Conservation (phyloP, 2,797 vertebrate genomes). For the Danio albolineatus region DNA sequence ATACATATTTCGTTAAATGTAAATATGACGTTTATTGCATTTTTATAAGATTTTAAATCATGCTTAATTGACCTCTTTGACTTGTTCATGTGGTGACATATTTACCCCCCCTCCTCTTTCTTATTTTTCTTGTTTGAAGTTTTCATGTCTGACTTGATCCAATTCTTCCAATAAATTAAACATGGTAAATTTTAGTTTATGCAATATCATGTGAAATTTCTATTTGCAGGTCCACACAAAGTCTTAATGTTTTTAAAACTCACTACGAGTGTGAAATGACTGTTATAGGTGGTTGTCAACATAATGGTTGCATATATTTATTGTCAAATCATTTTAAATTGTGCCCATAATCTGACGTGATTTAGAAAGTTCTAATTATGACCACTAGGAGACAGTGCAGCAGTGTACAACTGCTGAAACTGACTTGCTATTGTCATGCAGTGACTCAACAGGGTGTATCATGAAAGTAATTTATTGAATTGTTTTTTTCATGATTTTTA, state of each 20-base stretch:
- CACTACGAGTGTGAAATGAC: not conserved
- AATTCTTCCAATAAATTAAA: slow-evolving; percentile 31
- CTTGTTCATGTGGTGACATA: not conserved
- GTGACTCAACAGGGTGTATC: not conserved
- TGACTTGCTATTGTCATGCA: not conserved
- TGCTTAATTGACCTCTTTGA: not conserved
- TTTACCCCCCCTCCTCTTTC: too few relatives aligned
- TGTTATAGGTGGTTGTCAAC: not conserved
- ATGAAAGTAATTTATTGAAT: not conserved
- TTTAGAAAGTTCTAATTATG: not conserved
- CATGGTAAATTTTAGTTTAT: not conserved
- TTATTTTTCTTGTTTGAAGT: not conserved
- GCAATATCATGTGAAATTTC: not conserved
- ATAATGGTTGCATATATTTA: not conserved
- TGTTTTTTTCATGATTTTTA: not conserved
- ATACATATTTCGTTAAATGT: slow-evolving; percentile 40
- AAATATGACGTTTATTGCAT: slow-evolving; percentile 50
- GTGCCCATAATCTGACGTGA: too few relatives aligned
- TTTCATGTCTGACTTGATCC: not conserved
- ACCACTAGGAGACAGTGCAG: slow-evolving; percentile 32
- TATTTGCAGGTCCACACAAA: not conserved
- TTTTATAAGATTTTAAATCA: not conserved
- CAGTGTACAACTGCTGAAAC: not conserved
- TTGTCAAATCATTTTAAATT: not conserved
- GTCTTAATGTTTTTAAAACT: not conserved